Evolutionary conservation across 2,113 vertebrate species (phyloP), one percentile per base, ranked within the genome.

Genomic region (Laterallus jamaicensis): DNA sequence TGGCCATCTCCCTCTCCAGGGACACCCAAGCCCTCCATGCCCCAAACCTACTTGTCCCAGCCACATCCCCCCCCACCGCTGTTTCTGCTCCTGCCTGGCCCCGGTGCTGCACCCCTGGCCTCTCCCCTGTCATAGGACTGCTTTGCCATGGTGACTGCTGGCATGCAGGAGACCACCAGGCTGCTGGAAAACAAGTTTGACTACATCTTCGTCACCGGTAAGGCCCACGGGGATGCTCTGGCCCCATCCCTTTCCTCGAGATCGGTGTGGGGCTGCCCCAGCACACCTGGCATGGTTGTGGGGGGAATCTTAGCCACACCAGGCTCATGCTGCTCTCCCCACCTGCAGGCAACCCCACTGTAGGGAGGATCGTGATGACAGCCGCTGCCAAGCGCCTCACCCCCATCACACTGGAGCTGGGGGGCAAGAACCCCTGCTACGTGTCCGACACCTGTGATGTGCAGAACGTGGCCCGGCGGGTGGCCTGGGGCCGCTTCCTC

Each of bases 131-230:
- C 81, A 7, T 94, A 99, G 98, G 98, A 98, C 86, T 98, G 98
- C 95, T 98, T 98, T 86, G 98, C 98, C 4, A 97, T 98, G 92
- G 93, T 98, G 81, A 96, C 97, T 44, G 98, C 97, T 0, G 97
- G 97, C 5, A 84, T 82, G 9, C 84, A 95, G 86, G 98, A 98
- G 76, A 96, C 98, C 3, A 84, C 93, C 35, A 96, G 97, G 76
- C 95, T 98, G 31, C 97, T 99, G 95, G 98, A 98, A 47, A 98
- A 98, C 68, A 98, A 96, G 92, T 99, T 99, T 64, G 98, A 99
- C 96, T 98, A 98, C 80, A 97, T 98, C 92, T 98, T 99, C 93
- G 99, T 97, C 74, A 98, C 98, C 42, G 98, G 98, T 99, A 95
- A 68, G 39, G 26, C 50, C 32, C 13, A 21, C 18, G 24, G 75